Base-by-base conservation (phyloP, 2,113 vertebrate species). In the Dicaeum eximium region DNA sequence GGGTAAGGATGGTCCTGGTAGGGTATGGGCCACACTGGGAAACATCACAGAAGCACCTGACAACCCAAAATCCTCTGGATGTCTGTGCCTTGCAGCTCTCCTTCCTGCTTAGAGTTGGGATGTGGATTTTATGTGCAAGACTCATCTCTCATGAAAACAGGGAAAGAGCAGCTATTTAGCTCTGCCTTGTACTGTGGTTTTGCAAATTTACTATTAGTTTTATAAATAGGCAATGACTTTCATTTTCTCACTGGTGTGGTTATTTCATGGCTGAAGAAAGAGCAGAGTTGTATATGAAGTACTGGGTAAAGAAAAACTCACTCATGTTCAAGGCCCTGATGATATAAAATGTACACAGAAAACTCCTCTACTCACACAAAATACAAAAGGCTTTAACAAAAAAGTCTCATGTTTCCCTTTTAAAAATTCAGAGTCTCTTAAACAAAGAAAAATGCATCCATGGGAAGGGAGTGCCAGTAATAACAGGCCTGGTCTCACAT, bases 381-480 rank as follows among this genome's bases (percentile, higher is more conserved):
- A 80, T 27, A 72, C 12, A 77, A 15, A 9, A 62, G 15, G 12
- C 27, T 81, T 77, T 33, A 80, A 80, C 33, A 74, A 72, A 79
- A 72, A 81, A 23, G 7, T 42, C 6, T 88, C 4, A 9, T 6
- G 50, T 83, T 94, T 88, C 30, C 20, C 23, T 79, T 92, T 80
- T 45, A 69, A 93, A 93, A 88, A 57, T 31, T 73, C 56, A n/a
- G 17, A 61, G 18, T 77, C 51, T 73, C 47, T 77, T 69, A 56
- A 90, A 90, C 37, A 7, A 83, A 77, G 79, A 95, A 80, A 80
- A 90, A 94, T 62, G 60, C 50, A 58, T 31, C 50, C 18, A 30
- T 50, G 50, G 35, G 58, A 94, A 93, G 60, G 82, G 80, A 86
- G 82, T 70, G 94, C 64, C 90, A 80, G 51, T 83, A 95, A 92